Percentiles rank a stretch among this genome's conserved stretches.
Conservation (phyloP, 2,797 vertebrate species). For the Catharus ustulatus region DNA sequence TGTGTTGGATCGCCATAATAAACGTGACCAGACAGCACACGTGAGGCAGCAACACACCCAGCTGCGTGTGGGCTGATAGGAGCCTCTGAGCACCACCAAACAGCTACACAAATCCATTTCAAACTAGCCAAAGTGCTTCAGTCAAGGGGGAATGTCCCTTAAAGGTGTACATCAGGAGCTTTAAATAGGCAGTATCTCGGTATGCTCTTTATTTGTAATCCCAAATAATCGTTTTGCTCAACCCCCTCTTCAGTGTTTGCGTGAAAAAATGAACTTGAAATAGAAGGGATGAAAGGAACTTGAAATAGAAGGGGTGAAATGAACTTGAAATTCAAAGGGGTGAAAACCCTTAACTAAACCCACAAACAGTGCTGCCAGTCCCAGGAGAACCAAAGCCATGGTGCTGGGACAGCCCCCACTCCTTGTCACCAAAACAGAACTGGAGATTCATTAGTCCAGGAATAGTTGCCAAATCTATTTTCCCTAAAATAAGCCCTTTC, state of each 20-base stretch:
- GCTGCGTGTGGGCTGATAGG: neutral
- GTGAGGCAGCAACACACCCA: neutral
- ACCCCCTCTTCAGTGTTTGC: neutral
- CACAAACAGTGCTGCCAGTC: neutral
- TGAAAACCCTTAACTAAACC: neutral
- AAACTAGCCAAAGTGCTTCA: neutral
- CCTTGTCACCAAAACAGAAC: neutral
- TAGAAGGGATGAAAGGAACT: neutral
- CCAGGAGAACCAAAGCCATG: neutral
- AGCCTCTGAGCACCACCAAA: neutral
- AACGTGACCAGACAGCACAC: constrained; percentile 6
- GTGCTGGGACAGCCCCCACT: neutral
- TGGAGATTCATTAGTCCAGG: neutral
- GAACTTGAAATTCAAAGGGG: neutral
- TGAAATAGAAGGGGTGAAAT: neutral
- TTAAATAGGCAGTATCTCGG: neutral
- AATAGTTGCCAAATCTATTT: neutral
- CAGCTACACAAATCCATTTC: neutral
- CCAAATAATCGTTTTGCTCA: neutral
- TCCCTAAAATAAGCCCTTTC: neutral
- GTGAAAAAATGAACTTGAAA: neutral
- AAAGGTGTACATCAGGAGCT: rapidly evolving
- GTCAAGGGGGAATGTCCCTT: rapidly evolving
- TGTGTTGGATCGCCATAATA: neutral
- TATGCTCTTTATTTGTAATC: neutral